Evolutionary conservation across 2,113 vertebrate species (phyloP), one percentile per base, ranked within the genome.

Genomic region (Rallus limicola): DNA sequence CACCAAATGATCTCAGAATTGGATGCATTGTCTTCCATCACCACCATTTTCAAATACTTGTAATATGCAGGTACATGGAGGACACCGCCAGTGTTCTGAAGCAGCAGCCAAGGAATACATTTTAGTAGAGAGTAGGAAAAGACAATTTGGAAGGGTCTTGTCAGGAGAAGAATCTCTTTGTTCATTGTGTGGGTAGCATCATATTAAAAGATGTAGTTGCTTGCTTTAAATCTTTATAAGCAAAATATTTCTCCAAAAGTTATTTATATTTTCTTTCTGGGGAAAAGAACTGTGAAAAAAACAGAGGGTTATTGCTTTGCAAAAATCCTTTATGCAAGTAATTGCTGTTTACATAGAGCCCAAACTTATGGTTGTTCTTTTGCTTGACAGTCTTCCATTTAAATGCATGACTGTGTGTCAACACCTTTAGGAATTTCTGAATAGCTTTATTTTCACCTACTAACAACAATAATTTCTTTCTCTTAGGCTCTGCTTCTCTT

Each of bases 201-300:
- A 13, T 13, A 76, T 53, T 55, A 74, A 82, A 87, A 64, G 4
- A 28, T 34, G 26, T 18, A 62, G 26, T 34, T 33, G 1, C 16
- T 90, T 76, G 92, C 50, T 31, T 93, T 91, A 74, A 71, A 79
- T 29, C 28, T 89, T 92, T 74, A 67, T 78, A 92, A 94, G 64
- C 78, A 96, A 95, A 93, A 74, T 84, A 65, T 93, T 96, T 92
- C 33, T 95, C 13, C 5, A 70, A 89, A 93, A 52, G 25, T 8
- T 40, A 29, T 55, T 93, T 88, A 64, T 77, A 58, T 93, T 87
- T 92, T 44, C 23, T 62, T 78, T 48, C 50, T 80, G 15, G 13
- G 5, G 11, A 65, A 84, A 80, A 69, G 10, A 65, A 44, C 62
- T 76, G 25, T 79, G 14, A 80, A 65, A 93, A 96, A 82, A 50